phyloP scores from a whole-genome alignment of 2,888 invertebrate species.

The Epicampocera succincta region DNA sequence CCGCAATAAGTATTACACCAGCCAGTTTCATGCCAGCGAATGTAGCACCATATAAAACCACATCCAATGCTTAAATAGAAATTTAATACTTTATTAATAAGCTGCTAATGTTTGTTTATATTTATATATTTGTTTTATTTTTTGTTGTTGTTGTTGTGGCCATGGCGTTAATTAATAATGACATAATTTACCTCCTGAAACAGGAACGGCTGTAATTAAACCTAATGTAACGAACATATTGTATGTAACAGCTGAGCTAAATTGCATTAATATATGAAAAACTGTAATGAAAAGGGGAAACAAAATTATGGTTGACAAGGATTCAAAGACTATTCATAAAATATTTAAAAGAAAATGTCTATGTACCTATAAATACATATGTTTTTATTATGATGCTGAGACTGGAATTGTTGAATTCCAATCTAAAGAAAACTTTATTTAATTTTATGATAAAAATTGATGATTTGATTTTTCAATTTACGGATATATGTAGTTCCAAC shows the following conservation, averaged over 20 bases:
- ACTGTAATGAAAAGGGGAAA: slow-evolving; percentile 84
- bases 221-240: slow-evolving; percentile 97
- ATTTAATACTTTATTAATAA: background rate
- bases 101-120: background rate
- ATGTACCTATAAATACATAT: too few species aligned
- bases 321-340: background rate
- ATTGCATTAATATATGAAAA: slow-evolving; percentile 95
- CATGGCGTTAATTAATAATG: background rate
- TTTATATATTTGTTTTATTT: background rate
- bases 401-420: too few species aligned
- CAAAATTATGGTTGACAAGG: background rate
- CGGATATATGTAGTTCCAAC: too few species aligned
- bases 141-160: too few species aligned
- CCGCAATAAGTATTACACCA: slow-evolving; percentile 94
- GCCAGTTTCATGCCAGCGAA: slow-evolving; percentile 97
- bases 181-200: slow-evolving; percentile 93
- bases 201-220: slow-evolving; percentile 95
- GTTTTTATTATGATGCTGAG: too few species aligned
- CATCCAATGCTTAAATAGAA: slow-evolving; percentile 87
- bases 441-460: too few species aligned
- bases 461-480: too few species aligned
- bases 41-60: slow-evolving; percentile 90
- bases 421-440: too few species aligned
- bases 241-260: slow-evolving; percentile 95
- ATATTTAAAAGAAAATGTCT: background rate